A percentile compares a stretch with the other conserved stretches of the same genome.
Conservation (phyloP, 2,113 vertebrate genomes). For the Hypocryptadius cinnamomeus region DNA sequence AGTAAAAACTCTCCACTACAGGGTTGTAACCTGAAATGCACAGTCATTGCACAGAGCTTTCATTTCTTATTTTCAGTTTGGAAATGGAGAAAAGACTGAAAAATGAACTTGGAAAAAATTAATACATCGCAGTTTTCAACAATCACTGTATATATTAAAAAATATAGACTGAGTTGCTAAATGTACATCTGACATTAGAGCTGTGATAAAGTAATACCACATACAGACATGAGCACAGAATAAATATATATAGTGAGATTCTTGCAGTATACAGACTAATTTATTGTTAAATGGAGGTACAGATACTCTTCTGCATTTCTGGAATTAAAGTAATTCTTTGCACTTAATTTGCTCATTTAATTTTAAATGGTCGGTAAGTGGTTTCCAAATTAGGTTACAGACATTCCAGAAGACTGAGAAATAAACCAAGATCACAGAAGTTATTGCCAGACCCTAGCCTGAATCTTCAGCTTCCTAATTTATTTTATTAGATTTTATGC, state of each 20-base stretch:
- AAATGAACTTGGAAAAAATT: neutral
- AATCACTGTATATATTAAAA: neutral
- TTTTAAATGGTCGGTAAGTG: neutral
- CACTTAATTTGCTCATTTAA: neutral
- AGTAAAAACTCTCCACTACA: neutral
- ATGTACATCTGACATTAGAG: neutral
- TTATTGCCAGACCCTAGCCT: neutral
- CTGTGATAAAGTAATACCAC: neutral
- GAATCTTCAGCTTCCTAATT: neutral
- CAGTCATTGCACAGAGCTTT: neutral
- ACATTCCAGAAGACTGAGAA: neutral
- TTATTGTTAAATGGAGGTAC: neutral
- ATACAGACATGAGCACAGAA: neutral
- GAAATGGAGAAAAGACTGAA: neutral
- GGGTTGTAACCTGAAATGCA: neutral
- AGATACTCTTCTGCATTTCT: neutral
- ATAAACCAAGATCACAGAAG: neutral
- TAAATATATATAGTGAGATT: neutral
- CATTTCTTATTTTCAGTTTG: neutral
- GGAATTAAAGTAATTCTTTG: neutral
- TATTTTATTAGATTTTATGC: neutral
- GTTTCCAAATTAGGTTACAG: neutral
- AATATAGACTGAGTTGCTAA: neutral
- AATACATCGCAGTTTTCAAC: neutral
- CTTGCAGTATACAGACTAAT: neutral